Evolutionary conservation across 2,113 vertebrate genomes (phyloP).

Genomic region (Campylomormyrus tamandua): DNA sequence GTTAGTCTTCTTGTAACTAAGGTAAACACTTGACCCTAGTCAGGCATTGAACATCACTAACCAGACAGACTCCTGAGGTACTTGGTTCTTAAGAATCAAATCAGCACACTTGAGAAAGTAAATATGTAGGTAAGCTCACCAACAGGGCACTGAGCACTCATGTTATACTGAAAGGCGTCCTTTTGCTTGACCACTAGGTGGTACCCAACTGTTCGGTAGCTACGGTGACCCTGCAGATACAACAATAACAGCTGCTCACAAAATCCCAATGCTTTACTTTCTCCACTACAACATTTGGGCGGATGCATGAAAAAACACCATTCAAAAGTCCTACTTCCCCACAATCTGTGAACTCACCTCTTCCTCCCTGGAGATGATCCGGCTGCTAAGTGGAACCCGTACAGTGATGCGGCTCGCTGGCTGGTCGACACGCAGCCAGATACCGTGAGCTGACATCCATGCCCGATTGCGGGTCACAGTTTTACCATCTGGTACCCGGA

Average conservation of each 20-base stretch:
- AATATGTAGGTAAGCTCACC: not conserved
- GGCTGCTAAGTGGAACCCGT: conserved; percentile 6
- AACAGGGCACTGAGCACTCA: conserved; percentile 16
- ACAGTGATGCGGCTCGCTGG: not conserved
- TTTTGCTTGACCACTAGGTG: not conserved
- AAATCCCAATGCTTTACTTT: not conserved
- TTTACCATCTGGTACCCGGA: not conserved
- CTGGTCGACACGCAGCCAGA: not conserved
- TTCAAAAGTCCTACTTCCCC: not conserved
- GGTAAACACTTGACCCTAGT: not conserved
- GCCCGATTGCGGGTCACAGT: not conserved
- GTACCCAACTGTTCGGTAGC: not conserved
- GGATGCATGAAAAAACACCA: not conserved
- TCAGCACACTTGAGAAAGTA: not conserved
- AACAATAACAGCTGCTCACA: not conserved
- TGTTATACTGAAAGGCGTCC: not conserved
- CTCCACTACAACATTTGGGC: not conserved
- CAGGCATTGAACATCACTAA: not conserved
- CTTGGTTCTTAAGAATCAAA: not conserved
- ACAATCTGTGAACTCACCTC: not conserved
- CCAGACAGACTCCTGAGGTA: not conserved
- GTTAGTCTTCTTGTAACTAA: not conserved
- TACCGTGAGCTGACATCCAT: conserved; percentile 6
- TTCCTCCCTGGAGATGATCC: not conserved
- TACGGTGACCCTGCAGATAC: not conserved